Conservation (phyloP, 2,888 invertebrate genomes). For the Ligdia adustata region DNA sequence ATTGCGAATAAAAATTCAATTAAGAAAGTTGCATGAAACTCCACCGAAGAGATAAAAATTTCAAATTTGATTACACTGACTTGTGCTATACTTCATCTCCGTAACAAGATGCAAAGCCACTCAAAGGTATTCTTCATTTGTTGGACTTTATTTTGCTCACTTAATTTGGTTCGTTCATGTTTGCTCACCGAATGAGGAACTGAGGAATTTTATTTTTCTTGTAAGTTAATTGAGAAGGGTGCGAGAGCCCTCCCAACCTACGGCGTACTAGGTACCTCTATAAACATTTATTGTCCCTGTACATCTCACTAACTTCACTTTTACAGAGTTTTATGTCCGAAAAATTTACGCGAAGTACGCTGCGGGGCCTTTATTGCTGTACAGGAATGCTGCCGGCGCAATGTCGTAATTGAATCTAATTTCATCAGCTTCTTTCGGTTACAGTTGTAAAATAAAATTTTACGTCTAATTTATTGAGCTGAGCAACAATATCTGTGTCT, state of each 20-base stretch:
- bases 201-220: conserved; percentile 70
- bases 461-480: conserved; percentile 80
- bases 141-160: conserved; percentile 75
- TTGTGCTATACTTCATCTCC: conserved; percentile 53
- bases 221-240: conserved; percentile 67
- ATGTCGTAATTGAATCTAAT: conserved; percentile 81
- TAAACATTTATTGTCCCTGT: conserved; percentile 80
- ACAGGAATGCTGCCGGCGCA: conserved; percentile 66
- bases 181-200: conserved; percentile 72
- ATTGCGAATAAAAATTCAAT: too few relatives aligned
- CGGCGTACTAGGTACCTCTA: conserved; percentile 52
- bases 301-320: conserved; percentile 82
- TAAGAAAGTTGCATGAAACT: conserved; percentile 43
- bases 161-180: conserved; percentile 80
- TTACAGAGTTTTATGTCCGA: conserved; percentile 82
- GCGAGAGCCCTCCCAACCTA: conserved; percentile 24
- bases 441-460: conserved; percentile 81
- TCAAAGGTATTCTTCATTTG: conserved; percentile 73
- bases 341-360: conserved; percentile 80
- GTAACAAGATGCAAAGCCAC: conserved; percentile 60
- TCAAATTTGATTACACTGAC: conserved; percentile 71
- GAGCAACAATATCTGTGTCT: conserved; percentile 60
- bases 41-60: conserved; percentile 60
- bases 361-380: conserved; percentile 74
- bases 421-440: conserved; percentile 81